phyloP scores from a whole-genome alignment of 2,888 invertebrate genomes.

The Arge pagana region DNA sequence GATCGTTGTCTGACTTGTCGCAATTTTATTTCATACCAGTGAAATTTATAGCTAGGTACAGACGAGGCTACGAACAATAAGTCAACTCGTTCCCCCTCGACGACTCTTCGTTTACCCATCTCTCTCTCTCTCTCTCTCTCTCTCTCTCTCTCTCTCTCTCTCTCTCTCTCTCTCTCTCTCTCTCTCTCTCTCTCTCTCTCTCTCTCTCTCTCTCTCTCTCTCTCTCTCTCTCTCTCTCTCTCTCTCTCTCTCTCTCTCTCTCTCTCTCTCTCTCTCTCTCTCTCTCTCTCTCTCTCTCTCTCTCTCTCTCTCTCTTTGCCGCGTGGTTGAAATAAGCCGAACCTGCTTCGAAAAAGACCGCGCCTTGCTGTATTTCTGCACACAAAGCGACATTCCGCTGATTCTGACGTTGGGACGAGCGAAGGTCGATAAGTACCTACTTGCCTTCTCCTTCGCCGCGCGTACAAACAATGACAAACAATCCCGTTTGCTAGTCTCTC shows the following conservation, averaged over 20 bases:
- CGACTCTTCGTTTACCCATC: conserved; percentile 2
- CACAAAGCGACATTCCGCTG: conserved; percentile 20
- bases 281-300: conserved; percentile 6
- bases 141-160: conserved; percentile 1
- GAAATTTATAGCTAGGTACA: no score
- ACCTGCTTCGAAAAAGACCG: conserved; percentile 20
- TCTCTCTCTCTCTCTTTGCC: not conserved
- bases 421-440: conserved; percentile 20
- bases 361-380: conserved; percentile 22
- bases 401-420: conserved; percentile 19
- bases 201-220: no score
- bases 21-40: no score
- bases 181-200: conserved; percentile 1
- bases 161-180: conserved; percentile 5
- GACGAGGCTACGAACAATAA: conserved; percentile 2
- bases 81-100: conserved; percentile 6
- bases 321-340: conserved; percentile 20
- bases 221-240: no score
- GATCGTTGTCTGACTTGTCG: no score
- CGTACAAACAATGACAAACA: no score
- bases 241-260: no score
- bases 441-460: no score
- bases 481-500: no score
- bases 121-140: conserved; percentile 5
- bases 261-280: no score